Conservation (phyloP, 2,113 vertebrate species). For the Nicator chloris region DNA sequence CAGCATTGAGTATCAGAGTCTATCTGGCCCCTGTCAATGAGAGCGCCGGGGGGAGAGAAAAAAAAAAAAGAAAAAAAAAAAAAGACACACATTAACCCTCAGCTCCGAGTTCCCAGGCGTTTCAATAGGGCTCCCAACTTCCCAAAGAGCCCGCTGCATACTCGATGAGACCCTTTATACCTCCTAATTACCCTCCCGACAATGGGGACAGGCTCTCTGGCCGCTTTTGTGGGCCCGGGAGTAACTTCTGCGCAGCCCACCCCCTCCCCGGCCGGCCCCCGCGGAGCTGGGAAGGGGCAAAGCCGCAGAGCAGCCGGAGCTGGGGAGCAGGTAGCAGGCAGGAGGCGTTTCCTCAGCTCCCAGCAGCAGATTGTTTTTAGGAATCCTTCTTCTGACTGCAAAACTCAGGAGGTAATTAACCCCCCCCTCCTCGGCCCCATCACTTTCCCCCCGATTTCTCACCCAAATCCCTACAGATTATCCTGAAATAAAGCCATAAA, state of each 20-base stretch:
- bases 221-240: conserved; percentile 50
- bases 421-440: fast-evolving
- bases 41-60: neutral
- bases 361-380: neutral
- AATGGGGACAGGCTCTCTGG: conserved; percentile 70
- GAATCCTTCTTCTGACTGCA: neutral
- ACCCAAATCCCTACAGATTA: neutral
- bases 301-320: fast-evolving
- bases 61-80: neutral
- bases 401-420: neutral
- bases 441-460: neutral
- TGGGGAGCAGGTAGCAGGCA: neutral
- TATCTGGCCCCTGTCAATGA: conserved; percentile 82
- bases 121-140: conserved; percentile 82
- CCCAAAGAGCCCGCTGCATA: conserved; percentile 87
- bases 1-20: conserved; percentile 78
- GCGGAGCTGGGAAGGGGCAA: neutral
- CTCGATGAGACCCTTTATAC: conserved; percentile 86
- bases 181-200: conserved; percentile 86
- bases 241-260: neutral
- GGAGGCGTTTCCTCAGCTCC: neutral
- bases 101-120: conserved; percentile 79
- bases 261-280: neutral
- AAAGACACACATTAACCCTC: conserved; percentile 85
- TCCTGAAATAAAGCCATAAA: neutral